Percentiles rank a stretch among this genome's conserved stretches.
phyloP scores from a whole-genome alignment of 1,140 invertebrate genomes.

The Pseudomyrmex concolor region DNA sequence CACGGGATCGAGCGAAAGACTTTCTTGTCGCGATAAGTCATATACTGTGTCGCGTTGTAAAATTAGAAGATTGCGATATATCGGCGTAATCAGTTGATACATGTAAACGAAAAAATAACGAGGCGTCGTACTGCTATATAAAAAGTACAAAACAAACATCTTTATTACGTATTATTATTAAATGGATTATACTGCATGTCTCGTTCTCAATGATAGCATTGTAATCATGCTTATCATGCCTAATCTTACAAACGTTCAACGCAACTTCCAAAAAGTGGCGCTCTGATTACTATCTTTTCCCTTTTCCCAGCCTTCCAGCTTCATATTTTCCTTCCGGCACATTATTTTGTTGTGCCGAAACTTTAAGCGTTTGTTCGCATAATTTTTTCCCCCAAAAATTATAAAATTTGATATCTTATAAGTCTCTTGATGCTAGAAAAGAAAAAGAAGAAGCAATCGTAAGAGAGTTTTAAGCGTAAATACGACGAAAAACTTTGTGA shows the following conservation, averaged over 20 bases:
- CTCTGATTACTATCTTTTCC: not conserved
- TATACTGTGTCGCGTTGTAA: slow-evolving; percentile 24
- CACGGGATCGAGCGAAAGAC: not conserved
- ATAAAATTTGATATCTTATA: no score
- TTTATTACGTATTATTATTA: not conserved
- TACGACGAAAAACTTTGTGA: not conserved
- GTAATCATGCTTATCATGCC: no score
- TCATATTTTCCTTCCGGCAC: no score
- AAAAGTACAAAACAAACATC: not conserved
- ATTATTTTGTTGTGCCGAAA: not conserved
- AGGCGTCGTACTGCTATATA: not conserved
- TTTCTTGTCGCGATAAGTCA: slow-evolving; percentile 25
- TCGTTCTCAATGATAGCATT: no score
- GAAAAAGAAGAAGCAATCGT: not conserved
- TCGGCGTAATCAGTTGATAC: not conserved
- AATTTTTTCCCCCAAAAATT: no score
- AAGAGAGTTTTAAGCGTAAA: not conserved
- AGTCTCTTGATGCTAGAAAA: not conserved
- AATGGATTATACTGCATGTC: no score
- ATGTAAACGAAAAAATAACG: not conserved
- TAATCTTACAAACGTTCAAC: no score
- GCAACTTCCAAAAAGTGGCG: not conserved
- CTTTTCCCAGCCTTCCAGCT: not conserved
- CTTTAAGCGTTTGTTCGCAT: not conserved
- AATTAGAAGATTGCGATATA: not conserved